phyloP scores from a whole-genome alignment of 92 coral and sea anemone species.

The Porites divaricata region DNA sequence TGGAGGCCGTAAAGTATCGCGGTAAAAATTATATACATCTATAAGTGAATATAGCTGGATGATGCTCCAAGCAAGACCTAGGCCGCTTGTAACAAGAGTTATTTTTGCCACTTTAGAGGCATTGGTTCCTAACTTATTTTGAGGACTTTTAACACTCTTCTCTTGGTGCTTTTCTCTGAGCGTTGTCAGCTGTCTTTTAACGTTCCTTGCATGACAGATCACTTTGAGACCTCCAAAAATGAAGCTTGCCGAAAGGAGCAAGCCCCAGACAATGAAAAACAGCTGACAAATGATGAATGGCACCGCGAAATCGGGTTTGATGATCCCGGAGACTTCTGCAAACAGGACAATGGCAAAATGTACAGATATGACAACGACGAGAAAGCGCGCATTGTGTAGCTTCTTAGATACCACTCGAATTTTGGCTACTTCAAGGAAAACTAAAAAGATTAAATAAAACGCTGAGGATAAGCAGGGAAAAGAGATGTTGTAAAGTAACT shows the following conservation, averaged over 20 bases:
- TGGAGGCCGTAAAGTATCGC: slow-evolving; percentile 34
- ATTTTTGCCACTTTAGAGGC: slow-evolving; percentile 77
- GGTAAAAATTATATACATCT: slow-evolving; percentile 58
- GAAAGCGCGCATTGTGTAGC: slow-evolving; percentile 46
- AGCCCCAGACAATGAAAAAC: slow-evolving; percentile 62
- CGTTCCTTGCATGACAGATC: slow-evolving; percentile 21
- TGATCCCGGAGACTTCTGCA: slow-evolving; percentile 38
- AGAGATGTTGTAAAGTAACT: slow-evolving; percentile 57
- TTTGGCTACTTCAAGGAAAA: slow-evolving; percentile 74
- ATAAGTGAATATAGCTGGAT: slow-evolving; percentile 70
- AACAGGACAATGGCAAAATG: slow-evolving; percentile 62
- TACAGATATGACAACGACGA: slow-evolving; percentile 37
- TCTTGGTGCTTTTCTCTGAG: background rate
- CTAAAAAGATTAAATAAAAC: slow-evolving; percentile 64
- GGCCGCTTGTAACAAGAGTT: slow-evolving; percentile 63
- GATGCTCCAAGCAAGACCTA: slow-evolving; percentile 68
- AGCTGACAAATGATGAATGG: slow-evolving; percentile 58
- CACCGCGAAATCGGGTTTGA: slow-evolving; percentile 10
- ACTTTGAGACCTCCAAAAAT: slow-evolving; percentile 75
- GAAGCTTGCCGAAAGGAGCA: slow-evolving; percentile 59
- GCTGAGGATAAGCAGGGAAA: slow-evolving; percentile 76
- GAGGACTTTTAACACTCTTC: background rate
- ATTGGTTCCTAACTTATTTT: slow-evolving; percentile 15
- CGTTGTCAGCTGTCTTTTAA: slow-evolving; percentile 7
- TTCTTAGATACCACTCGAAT: slow-evolving; percentile 29